Conservation (phyloP, 1,140 invertebrate species). For the Eumaeus atala region DNA sequence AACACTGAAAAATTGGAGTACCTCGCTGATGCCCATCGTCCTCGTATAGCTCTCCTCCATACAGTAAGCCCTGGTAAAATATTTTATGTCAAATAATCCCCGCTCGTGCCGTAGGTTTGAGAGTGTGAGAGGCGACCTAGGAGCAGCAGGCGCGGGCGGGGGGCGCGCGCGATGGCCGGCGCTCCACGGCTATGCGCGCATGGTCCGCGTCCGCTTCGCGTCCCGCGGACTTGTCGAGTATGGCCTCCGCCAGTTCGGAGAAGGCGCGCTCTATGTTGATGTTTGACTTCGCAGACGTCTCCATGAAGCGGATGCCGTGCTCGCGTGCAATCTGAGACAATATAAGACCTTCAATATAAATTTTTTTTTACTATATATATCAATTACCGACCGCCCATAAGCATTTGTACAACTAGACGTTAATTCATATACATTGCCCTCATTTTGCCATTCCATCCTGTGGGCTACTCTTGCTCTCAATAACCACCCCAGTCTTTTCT, state of each 20-base stretch:
- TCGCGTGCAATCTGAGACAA: slow-evolving; percentile 83
- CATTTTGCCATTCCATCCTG: too few species aligned
- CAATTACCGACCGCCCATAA: too few species aligned
- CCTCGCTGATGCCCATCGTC: neutral
- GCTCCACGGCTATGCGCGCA: slow-evolving; percentile 67
- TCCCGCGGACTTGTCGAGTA: slow-evolving; percentile 69
- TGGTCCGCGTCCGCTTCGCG: slow-evolving; percentile 65
- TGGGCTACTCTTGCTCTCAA: too few species aligned
- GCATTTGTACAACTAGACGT: too few species aligned
- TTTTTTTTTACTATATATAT: too few species aligned
- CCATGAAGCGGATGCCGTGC: slow-evolving; percentile 95
- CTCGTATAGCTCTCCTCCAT: too few species aligned
- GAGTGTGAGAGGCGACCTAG: slow-evolving; percentile 27
- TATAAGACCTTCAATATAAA: neutral
- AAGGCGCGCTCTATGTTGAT: slow-evolving; percentile 94
- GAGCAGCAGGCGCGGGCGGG: slow-evolving; percentile 65
- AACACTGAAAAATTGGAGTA: neutral
- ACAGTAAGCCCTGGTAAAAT: neutral
- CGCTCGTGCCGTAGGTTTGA: neutral
- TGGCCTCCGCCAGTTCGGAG: slow-evolving; percentile 87
- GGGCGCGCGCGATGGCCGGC: slow-evolving; percentile 59
- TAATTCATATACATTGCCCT: too few species aligned
- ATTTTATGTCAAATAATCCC: neutral
- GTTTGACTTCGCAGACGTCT: slow-evolving; percentile 93
- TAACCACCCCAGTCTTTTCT: too few species aligned